A percentile compares a stretch with the other conserved stretches of the same genome.
phyloP scores from a whole-genome alignment of 2,888 invertebrate genomes.

The Dichetophora obliterata region DNA sequence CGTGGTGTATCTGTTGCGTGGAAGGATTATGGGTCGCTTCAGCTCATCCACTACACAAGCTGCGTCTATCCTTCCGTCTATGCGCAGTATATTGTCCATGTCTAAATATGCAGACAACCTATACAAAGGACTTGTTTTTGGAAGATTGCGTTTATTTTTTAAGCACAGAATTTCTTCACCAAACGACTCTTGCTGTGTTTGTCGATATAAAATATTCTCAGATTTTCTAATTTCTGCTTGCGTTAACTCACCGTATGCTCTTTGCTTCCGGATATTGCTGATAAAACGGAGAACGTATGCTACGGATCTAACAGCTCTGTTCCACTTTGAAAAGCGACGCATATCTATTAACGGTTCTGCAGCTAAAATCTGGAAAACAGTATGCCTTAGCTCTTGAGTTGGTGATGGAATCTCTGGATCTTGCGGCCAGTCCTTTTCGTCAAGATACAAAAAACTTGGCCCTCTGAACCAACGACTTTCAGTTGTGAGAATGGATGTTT shows the following conservation, averaged over 20 bases:
- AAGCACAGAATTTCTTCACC: conserved; percentile 26
- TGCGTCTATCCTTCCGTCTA: conserved; percentile 17
- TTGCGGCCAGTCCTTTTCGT: conserved; percentile 19
- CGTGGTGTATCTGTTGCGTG: neutral
- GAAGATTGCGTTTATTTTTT: neutral
- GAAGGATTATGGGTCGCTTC: conserved; percentile 17
- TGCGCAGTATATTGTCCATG: conserved; percentile 2
- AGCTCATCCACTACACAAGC: neutral
- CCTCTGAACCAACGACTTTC: conserved; percentile 31
- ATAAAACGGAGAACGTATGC: conserved; percentile 41
- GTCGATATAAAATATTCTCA: conserved; percentile 36
- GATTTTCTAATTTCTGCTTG: conserved; percentile 37
- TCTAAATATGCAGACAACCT: conserved; percentile 3
- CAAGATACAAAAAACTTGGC: conserved; percentile 24
- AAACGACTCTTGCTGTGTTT: conserved; percentile 38
- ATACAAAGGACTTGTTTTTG: conserved; percentile 34
- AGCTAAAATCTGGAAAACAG: neutral
- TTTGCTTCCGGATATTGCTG: conserved; percentile 16
- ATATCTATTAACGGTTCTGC: neutral
- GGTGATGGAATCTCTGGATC: conserved; percentile 4
- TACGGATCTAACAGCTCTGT: conserved; percentile 4
- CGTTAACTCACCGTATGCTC: conserved; percentile 19
- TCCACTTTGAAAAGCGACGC: conserved; percentile 39
- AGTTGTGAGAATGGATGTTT: conserved; percentile 2
- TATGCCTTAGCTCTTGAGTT: conserved; percentile 4